Base-by-base conservation (phyloP, 2,888 invertebrate species). In the Coenonympha arcania region DNA sequence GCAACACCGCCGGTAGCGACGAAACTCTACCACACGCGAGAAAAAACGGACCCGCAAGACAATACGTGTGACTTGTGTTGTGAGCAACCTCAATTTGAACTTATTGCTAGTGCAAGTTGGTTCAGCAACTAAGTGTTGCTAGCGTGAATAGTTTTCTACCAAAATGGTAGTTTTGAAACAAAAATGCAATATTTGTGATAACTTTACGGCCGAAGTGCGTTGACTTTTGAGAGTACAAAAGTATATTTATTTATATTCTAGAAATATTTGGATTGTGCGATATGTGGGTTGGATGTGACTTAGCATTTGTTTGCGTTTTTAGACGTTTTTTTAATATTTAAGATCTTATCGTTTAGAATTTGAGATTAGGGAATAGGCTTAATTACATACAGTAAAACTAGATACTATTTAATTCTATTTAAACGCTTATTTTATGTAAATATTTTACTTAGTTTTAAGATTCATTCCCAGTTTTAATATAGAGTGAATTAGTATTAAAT, bases 161-260 rank as follows among this genome's bases (percentile, higher is more conserved):
- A 61, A 56, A 60, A 61, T 63, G 59, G 69, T 68, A 71, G 64
- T 31, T 34, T 44, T 40, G 11, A 18, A 40, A 60, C 54, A 62
- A 47, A 36, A 55, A 56, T 59, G 34, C 42, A 60, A 66, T 68
- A 60, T 65, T 68, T 72, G 76, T 75, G 77, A 76, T 76, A 75
- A 52, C 55, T 57, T 60, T 63, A 63, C 65, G 68, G 71, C 71
- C 71, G 68, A 68, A 63, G 59, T 67, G 66, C 65, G 64, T 65
- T 69, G 66, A 75, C 67, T 68, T 62, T 61, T 58, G 60, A 75
- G 65, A 79, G 79, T 81, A 82, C 80, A 80, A 81, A 79, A 71
- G 68, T 71, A 61, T 73, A 53, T 55, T 53, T 55, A 53, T 55
- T 50, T 36, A 45, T 49, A 42, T 22, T 48, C 20, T 49, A 43